phyloP scores from a whole-genome alignment of 2,113 vertebrate species.

The Erpornis zantholeuca region DNA sequence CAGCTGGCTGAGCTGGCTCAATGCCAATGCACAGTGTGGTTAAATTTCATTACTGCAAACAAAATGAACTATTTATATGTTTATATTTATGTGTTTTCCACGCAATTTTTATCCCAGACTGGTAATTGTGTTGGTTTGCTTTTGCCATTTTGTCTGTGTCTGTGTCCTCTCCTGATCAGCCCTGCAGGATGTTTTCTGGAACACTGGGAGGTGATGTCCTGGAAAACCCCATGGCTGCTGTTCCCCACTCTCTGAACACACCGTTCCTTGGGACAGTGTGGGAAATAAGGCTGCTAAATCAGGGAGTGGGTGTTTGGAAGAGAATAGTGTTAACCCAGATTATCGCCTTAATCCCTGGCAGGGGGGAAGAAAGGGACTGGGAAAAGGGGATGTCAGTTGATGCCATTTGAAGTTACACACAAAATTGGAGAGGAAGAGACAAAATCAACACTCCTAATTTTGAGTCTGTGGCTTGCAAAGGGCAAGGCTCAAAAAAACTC shows the following conservation, averaged over 20 bases:
- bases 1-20: background rate
- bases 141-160: background rate
- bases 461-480: background rate
- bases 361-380: background rate
- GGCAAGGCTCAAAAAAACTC: background rate
- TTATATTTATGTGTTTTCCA: background rate
- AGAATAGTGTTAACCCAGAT: background rate
- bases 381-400: background rate
- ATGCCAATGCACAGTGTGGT: background rate
- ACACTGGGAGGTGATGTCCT: background rate
- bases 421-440: background rate
- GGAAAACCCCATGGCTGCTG: background rate
- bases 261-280: background rate
- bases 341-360: background rate
- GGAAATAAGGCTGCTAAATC: background rate
- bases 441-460: background rate
- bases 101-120: background rate
- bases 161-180: background rate
- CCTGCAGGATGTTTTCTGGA: background rate
- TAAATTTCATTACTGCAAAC: background rate
- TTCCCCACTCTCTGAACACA: background rate
- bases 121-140: background rate
- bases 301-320: background rate
- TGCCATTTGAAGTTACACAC: background rate
- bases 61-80: background rate